Conservation (phyloP, 1,140 invertebrate species). For the Ruditapes philippinarum region DNA sequence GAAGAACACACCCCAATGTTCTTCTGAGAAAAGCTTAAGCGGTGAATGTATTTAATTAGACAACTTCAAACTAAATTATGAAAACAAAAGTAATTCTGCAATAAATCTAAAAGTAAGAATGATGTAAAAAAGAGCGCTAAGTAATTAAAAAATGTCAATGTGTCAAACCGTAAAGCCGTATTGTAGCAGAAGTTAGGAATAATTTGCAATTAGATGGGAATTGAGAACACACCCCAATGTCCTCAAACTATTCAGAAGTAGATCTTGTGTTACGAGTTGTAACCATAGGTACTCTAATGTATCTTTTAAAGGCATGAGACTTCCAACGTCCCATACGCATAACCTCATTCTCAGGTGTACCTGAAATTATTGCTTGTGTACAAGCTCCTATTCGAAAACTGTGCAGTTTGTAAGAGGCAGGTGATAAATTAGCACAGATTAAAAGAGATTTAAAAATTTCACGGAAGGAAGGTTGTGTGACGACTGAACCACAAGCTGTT, state of each 20-base stretch:
- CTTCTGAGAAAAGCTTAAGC: too few relatives aligned
- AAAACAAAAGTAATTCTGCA: too few relatives aligned
- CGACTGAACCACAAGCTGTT: background rate
- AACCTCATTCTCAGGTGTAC: background rate
- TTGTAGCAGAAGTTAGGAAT: too few relatives aligned
- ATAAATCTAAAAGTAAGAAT: too few relatives aligned
- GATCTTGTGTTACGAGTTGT: background rate
- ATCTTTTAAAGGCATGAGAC: background rate
- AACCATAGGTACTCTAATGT: background rate
- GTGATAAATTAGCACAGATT: background rate
- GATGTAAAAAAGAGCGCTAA: too few relatives aligned
- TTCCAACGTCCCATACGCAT: conserved; percentile 21
- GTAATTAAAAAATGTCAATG: too few relatives aligned
- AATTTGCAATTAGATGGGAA: too few relatives aligned
- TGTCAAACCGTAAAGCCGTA: too few relatives aligned
- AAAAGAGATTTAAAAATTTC: background rate
- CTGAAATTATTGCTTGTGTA: background rate
- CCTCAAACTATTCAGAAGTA: too few relatives aligned
- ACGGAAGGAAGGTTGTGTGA: background rate
- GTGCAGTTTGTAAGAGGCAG: background rate
- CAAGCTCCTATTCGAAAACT: conserved; percentile 5
- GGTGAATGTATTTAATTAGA: too few relatives aligned
- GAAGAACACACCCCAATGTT: too few relatives aligned
- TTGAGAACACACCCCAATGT: conserved; percentile 8
- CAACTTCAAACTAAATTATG: too few relatives aligned